Evolutionary conservation across 2,113 vertebrate genomes (phyloP).

Genomic region (Corythornis vintsioides): DNA sequence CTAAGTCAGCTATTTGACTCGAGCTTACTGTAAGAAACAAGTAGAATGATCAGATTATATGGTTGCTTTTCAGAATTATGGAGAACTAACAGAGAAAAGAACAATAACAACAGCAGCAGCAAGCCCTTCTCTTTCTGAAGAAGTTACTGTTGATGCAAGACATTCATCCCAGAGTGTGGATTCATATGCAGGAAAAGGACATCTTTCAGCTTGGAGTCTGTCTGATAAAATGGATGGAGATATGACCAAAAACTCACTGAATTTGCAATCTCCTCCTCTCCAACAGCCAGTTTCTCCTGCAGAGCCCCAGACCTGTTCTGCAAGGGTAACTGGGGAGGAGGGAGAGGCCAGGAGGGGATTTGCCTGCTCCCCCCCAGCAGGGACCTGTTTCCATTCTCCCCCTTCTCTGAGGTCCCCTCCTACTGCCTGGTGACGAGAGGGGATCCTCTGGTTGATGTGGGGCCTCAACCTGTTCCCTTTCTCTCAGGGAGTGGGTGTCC

Average conservation of each 20-base stretch:
- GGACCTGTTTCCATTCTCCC: too few relatives aligned
- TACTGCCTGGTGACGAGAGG: too few relatives aligned
- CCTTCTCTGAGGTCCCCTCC: too few relatives aligned
- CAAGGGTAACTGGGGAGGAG: too few relatives aligned
- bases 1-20: not conserved
- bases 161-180: not conserved
- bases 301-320: too few relatives aligned
- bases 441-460: too few relatives aligned
- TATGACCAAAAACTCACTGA: not conserved
- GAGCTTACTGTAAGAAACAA: not conserved
- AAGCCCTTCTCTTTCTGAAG: not conserved
- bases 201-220: not conserved
- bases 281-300: too few relatives aligned
- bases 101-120: not conserved
- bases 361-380: too few relatives aligned
- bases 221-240: not conserved
- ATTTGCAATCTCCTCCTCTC: not conserved
- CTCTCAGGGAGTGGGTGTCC: too few relatives aligned
- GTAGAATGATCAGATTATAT: not conserved
- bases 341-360: too few relatives aligned
- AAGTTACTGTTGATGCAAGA: not conserved
- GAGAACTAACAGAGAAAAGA: not conserved
- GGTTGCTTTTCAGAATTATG: not conserved
- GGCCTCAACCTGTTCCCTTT: too few relatives aligned
- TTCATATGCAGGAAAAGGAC: not conserved